These are phyloP conservation scores for Darevskia nairensis DNA, from an alignment of 2,797 vertebrate species.

Conservation along the genomic window DNA sequence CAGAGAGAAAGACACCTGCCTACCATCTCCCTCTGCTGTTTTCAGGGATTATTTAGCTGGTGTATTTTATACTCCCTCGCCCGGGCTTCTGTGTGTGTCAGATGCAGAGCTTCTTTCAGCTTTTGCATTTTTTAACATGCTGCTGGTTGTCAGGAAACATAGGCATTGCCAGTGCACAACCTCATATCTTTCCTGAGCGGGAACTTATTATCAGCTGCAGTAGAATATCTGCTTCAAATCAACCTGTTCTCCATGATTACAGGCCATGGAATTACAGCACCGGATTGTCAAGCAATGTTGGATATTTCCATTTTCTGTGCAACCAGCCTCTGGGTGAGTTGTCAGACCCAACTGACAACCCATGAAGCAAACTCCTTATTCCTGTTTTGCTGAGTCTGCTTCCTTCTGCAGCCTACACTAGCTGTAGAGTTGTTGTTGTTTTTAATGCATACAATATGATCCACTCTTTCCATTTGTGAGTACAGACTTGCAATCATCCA, in stretches of 20 bases:
- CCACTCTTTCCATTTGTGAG: neutral
- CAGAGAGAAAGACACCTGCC: conserved; percentile 36
- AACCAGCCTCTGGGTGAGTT: neutral
- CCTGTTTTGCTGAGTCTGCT: neutral
- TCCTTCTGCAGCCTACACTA: neutral
- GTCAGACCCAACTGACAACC: neutral
- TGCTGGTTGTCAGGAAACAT: neutral
- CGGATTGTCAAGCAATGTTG: neutral
- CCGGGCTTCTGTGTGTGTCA: neutral
- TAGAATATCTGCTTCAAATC: neutral
- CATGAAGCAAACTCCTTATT: neutral
- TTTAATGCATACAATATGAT: neutral
- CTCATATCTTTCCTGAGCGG: neutral
- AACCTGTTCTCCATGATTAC: neutral
- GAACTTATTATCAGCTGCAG: neutral
- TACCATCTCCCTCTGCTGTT: conserved; percentile 3
- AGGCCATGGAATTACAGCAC: neutral
- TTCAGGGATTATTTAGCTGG: neutral
- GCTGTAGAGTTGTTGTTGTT: neutral
- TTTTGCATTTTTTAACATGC: neutral
- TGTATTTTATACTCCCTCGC: neutral
- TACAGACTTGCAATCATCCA: neutral
- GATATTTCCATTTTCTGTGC: neutral
- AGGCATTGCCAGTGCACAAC: neutral
- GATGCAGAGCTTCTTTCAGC: neutral